Percentiles rank a stretch among this genome's conserved stretches.
Conservation (phyloP, 1,140 invertebrate species). For the Drosophila pandora region DNA sequence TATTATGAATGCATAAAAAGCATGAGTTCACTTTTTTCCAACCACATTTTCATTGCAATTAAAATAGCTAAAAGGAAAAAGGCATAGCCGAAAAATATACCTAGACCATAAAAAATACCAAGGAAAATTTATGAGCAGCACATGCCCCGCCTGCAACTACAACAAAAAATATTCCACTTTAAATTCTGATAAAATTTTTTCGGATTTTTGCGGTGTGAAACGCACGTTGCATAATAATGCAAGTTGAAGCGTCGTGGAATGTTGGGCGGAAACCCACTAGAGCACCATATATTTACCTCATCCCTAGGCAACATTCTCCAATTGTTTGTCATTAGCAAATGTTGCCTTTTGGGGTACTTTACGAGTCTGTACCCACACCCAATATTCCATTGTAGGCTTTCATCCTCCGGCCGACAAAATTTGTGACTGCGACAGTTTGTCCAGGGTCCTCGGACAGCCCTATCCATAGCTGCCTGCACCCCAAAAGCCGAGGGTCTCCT, state of each 20-base stretch:
- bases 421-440: slow-evolving; percentile 78
- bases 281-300: slow-evolving; percentile 35
- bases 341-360: slow-evolving; percentile 68
- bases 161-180: slow-evolving; percentile 6
- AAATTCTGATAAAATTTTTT: neutral
- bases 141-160: slow-evolving; percentile 62
- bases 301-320: slow-evolving; percentile 28
- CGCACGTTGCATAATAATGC: slow-evolving; percentile 77
- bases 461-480: neutral
- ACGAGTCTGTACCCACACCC: slow-evolving; percentile 43
- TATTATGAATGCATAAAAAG: slow-evolving; percentile 79
- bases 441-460: neutral
- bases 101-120: slow-evolving; percentile 58
- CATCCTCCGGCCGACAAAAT: slow-evolving; percentile 59
- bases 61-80: slow-evolving; percentile 56
- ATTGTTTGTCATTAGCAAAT: slow-evolving; percentile 80
- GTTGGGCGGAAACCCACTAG: slow-evolving; percentile 22
- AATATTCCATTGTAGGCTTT: slow-evolving; percentile 32
- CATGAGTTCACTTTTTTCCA: slow-evolving; percentile 71
- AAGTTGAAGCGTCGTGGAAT: slow-evolving; percentile 24
- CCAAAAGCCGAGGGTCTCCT: slow-evolving; percentile 3
- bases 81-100: slow-evolving; percentile 13
- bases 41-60: slow-evolving; percentile 72
- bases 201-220: slow-evolving; percentile 46
- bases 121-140: slow-evolving; percentile 70